A percentile compares a stretch with the other conserved stretches of the same genome.
phyloP scores from a whole-genome alignment of 2,113 vertebrate genomes.

The Apodemus sylvaticus region DNA sequence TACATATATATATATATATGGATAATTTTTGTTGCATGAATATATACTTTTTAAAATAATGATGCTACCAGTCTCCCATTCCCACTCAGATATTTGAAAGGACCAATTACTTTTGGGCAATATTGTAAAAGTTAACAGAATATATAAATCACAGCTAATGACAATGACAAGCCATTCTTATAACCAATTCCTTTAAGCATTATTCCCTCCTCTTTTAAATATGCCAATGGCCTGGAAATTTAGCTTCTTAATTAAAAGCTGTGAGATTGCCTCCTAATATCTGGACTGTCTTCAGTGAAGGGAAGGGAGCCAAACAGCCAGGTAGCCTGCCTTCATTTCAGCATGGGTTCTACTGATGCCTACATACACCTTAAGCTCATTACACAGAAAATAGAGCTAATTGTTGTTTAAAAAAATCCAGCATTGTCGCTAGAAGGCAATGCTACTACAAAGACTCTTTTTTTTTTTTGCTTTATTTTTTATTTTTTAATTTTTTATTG shows the following conservation, averaged over 20 bases:
- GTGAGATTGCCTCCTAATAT: background rate
- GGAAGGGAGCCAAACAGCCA: background rate
- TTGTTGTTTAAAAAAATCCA: background rate
- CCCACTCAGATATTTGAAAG: background rate
- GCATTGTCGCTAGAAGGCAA: background rate
- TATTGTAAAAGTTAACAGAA: background rate
- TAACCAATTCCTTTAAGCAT: background rate
- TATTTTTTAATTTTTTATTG: too few relatives aligned
- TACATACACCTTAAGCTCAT: background rate
- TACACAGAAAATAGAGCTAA: background rate
- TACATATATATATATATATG: too few relatives aligned
- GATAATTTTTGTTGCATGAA: background rate
- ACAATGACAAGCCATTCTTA: background rate
- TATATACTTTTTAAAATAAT: background rate
- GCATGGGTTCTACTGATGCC: background rate
- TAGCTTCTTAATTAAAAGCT: background rate
- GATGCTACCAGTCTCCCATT: background rate
- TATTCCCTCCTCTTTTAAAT: too few relatives aligned
- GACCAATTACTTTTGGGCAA: background rate
- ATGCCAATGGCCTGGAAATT: too few relatives aligned
- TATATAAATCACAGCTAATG: background rate
- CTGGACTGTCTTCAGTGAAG: background rate
- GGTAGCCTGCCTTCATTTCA: background rate
- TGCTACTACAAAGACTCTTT: background rate
- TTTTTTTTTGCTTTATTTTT: too few relatives aligned